Evolutionary conservation across 2,113 vertebrate genomes (phyloP).

Genomic region (Cinclus mexicanus): DNA sequence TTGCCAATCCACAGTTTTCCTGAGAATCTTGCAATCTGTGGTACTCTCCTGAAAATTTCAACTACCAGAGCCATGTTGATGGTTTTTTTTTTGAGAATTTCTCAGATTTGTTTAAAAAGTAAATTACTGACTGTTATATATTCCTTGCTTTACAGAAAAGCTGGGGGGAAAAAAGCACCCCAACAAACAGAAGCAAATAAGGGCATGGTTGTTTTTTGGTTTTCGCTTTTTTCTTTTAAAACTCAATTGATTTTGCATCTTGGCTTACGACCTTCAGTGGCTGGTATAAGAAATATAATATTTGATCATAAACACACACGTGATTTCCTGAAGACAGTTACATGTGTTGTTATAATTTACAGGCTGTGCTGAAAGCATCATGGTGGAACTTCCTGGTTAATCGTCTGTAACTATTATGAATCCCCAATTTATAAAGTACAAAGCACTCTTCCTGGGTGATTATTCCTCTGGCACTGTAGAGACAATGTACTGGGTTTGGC

Average conservation of each 20-base stretch:
- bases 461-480: not conserved
- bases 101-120: not conserved
- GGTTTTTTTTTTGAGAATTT: not conserved
- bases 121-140: not conserved
- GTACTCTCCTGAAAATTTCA: not conserved
- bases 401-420: not conserved
- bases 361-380: not conserved
- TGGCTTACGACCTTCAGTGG: not conserved
- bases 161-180: not conserved
- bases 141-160: not conserved
- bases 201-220: rapidly evolving
- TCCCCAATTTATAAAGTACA: not conserved
- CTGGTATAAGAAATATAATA: not conserved
- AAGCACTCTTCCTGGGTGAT: not conserved
- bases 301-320: not conserved
- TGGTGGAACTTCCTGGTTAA: not conserved
- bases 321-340: slow-evolving; percentile 4
- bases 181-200: not conserved
- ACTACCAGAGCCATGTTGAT: not conserved
- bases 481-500: not conserved
- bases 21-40: not conserved
- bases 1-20: slow-evolving; percentile 3
- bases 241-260: not conserved
- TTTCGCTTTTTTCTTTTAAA: not conserved
- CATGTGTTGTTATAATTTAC: not conserved